Percentiles rank a stretch among this genome's conserved stretches.
Evolutionary conservation across 2,888 invertebrate species (phyloP).

Genomic region (Ochropleura plecta): DNA sequence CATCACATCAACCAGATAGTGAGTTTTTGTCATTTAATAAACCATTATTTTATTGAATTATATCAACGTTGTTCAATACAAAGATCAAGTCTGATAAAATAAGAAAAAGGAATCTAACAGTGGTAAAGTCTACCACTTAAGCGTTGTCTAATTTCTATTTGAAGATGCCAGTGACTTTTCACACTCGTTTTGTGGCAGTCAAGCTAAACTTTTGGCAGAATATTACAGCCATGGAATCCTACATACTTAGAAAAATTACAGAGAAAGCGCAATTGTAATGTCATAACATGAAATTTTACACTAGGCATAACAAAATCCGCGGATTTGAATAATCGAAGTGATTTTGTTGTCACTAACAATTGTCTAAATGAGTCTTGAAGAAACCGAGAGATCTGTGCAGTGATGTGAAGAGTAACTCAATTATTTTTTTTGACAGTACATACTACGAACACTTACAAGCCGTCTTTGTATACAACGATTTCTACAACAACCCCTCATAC

Average conservation of each 20-base stretch:
- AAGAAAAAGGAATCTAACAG: neutral
- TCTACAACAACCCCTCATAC: slow-evolving; percentile 10
- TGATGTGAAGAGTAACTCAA: slow-evolving; percentile 1
- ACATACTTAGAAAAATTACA: too few relatives aligned
- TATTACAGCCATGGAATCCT: neutral
- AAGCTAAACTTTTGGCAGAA: neutral
- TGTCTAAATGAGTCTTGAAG: neutral
- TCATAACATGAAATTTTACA: neutral
- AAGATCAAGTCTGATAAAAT: neutral
- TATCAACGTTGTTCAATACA: neutral
- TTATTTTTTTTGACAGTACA: slow-evolving; percentile 20
- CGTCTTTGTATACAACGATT: neutral
- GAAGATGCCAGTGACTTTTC: neutral
- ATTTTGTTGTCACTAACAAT: neutral
- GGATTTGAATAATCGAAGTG: neutral
- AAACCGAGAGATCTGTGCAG: neutral
- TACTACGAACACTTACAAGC: neutral
- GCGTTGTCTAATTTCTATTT: neutral
- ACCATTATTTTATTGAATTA: neutral
- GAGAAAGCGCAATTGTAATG: neutral
- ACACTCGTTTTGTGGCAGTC: neutral
- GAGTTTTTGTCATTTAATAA: slow-evolving; percentile 7
- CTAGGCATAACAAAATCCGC: too few relatives aligned
- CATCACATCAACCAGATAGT: neutral
- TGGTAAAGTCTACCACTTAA: neutral